phyloP scores from a whole-genome alignment of 2,797 vertebrate genomes.

The Pantherophis alleghaniensis region DNA sequence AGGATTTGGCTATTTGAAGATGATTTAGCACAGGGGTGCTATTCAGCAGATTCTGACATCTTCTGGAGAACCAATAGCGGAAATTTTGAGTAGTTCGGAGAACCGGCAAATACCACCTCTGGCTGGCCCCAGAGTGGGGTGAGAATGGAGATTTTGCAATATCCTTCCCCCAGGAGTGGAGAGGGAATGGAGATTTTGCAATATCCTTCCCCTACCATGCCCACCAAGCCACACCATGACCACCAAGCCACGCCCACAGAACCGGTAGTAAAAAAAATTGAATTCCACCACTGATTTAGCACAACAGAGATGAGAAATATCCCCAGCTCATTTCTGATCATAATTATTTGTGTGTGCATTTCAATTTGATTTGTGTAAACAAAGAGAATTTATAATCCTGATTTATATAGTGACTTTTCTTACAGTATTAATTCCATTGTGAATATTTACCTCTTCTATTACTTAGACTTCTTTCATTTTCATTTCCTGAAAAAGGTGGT shows the following conservation, averaged over 20 bases:
- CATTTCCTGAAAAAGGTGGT: slow-evolving; percentile 8
- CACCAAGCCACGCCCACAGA: no score
- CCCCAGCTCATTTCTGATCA: slow-evolving; percentile 29
- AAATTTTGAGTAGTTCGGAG: no score
- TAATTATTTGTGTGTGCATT: slow-evolving; percentile 24
- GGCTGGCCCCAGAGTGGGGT: no score
- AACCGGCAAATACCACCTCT: no score
- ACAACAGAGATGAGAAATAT: slow-evolving; percentile 9
- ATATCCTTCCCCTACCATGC: no score
- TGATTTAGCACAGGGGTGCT: slow-evolving; percentile 29
- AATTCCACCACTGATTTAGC: slow-evolving; percentile 20
- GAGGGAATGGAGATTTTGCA: no score
- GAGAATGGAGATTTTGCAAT: no score
- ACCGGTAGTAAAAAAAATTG: no score
- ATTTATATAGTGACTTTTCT: slow-evolving; percentile 6
- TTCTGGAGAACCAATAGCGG: no score
- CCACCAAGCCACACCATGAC: no score
- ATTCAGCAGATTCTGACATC: no score
- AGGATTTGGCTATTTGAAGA: slow-evolving; percentile 14
- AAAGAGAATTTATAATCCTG: slow-evolving; percentile 53
- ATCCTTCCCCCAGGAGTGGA: no score
- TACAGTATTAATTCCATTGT: slow-evolving; percentile 44
- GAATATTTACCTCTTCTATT: slow-evolving; percentile 43
- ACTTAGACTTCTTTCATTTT: background rate
- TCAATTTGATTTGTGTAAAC: slow-evolving; percentile 30